phyloP scores from a whole-genome alignment of 2,888 invertebrate species.

The Mylabris sibirica region DNA sequence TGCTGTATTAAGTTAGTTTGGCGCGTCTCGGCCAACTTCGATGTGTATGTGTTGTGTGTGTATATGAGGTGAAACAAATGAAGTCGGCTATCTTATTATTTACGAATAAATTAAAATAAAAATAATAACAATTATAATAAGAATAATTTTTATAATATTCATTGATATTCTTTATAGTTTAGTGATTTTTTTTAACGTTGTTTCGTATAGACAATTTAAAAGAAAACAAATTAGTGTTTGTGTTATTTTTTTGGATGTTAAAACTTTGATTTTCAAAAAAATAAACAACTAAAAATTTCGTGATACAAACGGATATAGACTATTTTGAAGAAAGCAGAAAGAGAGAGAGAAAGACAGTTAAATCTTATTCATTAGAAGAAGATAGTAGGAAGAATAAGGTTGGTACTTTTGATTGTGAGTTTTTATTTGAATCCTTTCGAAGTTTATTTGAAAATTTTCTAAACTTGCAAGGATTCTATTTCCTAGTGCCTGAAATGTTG shows the following conservation, averaged over 20 bases:
- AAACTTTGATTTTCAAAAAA: neutral
- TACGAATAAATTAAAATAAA: conserved; percentile 38
- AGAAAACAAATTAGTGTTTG: neutral
- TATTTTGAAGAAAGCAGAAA: neutral
- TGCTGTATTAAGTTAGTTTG: conserved; percentile 50
- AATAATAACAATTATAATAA: conserved; percentile 23
- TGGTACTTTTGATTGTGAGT: neutral
- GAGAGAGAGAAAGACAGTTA: neutral
- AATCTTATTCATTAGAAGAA: neutral
- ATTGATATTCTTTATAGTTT: neutral
- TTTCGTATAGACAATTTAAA: neutral
- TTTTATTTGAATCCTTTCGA: neutral
- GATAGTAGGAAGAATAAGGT: neutral
- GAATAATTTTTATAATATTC: neutral
- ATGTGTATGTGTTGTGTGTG: conserved; percentile 35
- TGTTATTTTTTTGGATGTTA: neutral
- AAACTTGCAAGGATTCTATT: neutral
- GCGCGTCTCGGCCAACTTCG: conserved; percentile 48
- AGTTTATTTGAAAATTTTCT: neutral
- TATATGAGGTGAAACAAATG: conserved; percentile 34
- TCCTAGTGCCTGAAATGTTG: neutral
- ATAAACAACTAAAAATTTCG: neutral
- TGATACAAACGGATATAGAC: too few relatives aligned
- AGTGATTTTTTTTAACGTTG: neutral
- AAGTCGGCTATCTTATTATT: conserved; percentile 47